These are phyloP conservation scores for Dendrolimus pini DNA, from an alignment of 2,888 invertebrate species.

Conservation along the genomic window DNA sequence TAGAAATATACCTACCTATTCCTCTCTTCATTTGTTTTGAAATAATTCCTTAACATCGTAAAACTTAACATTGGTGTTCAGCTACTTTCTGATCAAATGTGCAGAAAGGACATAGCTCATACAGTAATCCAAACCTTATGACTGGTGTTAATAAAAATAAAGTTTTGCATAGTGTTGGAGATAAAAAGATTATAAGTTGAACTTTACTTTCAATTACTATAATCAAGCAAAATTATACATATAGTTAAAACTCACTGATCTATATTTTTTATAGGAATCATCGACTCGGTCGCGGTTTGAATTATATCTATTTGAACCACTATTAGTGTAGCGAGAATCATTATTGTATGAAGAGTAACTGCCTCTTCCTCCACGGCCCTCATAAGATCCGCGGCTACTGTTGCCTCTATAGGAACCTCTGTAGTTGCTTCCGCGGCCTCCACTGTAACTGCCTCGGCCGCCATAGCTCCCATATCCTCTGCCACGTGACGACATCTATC, in stretches of 20 bases:
- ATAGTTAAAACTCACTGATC: constrained; percentile 48
- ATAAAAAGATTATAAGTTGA: too few relatives aligned
- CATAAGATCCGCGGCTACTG: constrained; percentile 53
- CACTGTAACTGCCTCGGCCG: constrained; percentile 51
- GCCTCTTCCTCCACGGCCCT: constrained; percentile 59
- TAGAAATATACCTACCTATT: too few relatives aligned
- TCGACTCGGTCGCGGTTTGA: constrained; percentile 58
- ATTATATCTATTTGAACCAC: constrained; percentile 52
- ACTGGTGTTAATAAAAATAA: too few relatives aligned
- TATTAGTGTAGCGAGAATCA: constrained; percentile 57
- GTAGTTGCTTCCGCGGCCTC: constrained; percentile 47
- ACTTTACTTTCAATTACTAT: neutral
- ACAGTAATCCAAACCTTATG: too few relatives aligned
- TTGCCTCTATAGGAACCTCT: constrained; percentile 60
- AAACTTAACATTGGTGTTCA: too few relatives aligned
- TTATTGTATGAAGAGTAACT: constrained; percentile 57
- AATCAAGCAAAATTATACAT: neutral
- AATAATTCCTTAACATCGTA: too few relatives aligned
- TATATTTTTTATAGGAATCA: constrained; percentile 67
- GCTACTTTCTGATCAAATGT: too few relatives aligned
- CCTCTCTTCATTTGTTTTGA: too few relatives aligned
- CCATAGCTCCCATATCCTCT: constrained; percentile 57
- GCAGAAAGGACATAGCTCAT: too few relatives aligned
- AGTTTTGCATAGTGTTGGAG: too few relatives aligned
- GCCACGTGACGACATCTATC: constrained; percentile 66